phyloP scores from a whole-genome alignment of 2,888 invertebrate genomes.

The Agrotis puta region DNA sequence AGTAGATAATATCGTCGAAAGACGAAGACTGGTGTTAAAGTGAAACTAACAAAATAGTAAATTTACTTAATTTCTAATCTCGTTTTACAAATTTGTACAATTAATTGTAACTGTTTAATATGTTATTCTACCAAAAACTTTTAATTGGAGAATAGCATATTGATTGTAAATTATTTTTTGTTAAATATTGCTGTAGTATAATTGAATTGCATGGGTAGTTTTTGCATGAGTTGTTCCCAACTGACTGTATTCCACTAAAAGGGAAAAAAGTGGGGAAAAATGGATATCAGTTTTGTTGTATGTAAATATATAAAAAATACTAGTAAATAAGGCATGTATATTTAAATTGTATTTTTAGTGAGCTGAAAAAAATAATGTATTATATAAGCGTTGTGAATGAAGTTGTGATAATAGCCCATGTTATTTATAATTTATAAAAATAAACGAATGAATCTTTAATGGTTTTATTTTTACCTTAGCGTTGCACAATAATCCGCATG shows the following conservation, averaged over 20 bases:
- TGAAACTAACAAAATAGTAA: conserved; percentile 37
- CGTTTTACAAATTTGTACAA: conserved; percentile 59
- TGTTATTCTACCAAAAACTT: conserved; percentile 69
- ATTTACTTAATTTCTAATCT: conserved; percentile 29
- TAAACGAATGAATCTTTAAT: conserved; percentile 81
- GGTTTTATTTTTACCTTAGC: conserved; percentile 84
- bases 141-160: conserved; percentile 70
- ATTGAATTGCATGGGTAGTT: conserved; percentile 81
- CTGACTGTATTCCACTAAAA: conserved; percentile 55
- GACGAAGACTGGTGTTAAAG: conserved; percentile 43
- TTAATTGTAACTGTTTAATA: conserved; percentile 65
- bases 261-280: conserved; percentile 50
- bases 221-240: conserved; percentile 77
- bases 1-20: conserved; percentile 30
- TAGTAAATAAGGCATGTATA: conserved; percentile 46
- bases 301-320: conserved; percentile 39
- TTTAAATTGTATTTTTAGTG: conserved; percentile 44
- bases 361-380: conserved; percentile 59
- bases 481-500: conserved; percentile 72
- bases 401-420: conserved; percentile 83
- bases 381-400: conserved; percentile 74
- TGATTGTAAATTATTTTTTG: conserved; percentile 80
- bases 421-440: conserved; percentile 84
- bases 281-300: conserved; percentile 46
- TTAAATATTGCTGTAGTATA: conserved; percentile 72